Conservation (phyloP, 2,113 vertebrate genomes). For the Orcinus orca region DNA sequence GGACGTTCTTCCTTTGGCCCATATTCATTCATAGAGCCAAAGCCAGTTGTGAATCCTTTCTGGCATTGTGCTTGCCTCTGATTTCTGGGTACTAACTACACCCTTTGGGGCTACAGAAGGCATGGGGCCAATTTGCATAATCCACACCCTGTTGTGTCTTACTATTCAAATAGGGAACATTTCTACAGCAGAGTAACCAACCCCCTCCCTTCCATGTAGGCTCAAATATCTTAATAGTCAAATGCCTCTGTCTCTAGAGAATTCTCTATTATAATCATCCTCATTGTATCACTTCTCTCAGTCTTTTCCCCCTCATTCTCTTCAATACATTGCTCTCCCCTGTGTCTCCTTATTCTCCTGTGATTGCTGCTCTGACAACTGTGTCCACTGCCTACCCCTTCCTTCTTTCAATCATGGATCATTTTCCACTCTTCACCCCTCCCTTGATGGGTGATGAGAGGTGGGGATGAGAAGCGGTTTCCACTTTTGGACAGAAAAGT, state of each 20-base stretch:
- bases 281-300: not conserved
- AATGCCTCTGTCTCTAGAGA: conserved; percentile 49
- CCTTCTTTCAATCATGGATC: conserved; percentile 40
- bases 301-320: not conserved
- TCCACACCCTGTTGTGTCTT: conserved; percentile 70
- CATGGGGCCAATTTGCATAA: conserved; percentile 71
- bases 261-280: not conserved
- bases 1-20: conserved; percentile 66
- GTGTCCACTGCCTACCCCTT: not conserved
- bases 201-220: conserved; percentile 58
- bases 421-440: conserved; percentile 67
- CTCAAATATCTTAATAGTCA: conserved; percentile 50
- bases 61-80: conserved; percentile 59
- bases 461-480: conserved; percentile 71
- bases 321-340: not conserved
- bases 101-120: conserved; percentile 70
- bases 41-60: conserved; percentile 69
- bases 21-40: conserved; percentile 64
- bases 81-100: conserved; percentile 73
- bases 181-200: conserved; percentile 63
- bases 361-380: not conserved
- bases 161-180: conserved; percentile 71
- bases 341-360: not conserved
- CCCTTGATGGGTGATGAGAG: conserved; percentile 59
- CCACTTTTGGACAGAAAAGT: conserved; percentile 60